A percentile compares a stretch with the other conserved stretches of the same genome.
Conservation (phyloP, 2,797 vertebrate genomes). For the Cossypha niveicapilla region DNA sequence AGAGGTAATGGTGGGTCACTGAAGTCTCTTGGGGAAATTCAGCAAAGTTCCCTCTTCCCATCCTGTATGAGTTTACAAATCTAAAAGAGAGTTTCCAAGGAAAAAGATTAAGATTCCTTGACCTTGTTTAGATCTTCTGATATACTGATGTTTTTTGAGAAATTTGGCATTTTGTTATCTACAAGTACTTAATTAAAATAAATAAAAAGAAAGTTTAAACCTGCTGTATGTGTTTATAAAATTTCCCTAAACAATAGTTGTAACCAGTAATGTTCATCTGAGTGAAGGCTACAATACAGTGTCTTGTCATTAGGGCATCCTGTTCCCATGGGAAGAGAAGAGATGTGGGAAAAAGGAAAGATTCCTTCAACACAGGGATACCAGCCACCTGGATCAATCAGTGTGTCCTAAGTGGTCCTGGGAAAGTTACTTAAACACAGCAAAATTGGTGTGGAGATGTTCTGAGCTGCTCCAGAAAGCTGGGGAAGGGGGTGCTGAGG, state of each 20-base stretch:
- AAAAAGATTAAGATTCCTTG: background rate
- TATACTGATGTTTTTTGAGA: background rate
- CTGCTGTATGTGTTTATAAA: background rate
- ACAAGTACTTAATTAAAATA: background rate
- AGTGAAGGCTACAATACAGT: background rate
- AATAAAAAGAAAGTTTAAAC: background rate
- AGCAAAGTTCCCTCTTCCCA: background rate
- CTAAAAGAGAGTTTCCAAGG: background rate
- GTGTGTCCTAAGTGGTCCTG: background rate
- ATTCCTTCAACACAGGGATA: background rate
- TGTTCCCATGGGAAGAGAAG: conserved; percentile 20
- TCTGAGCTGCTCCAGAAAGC: background rate
- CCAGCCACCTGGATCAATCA: background rate
- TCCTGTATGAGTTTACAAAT: background rate
- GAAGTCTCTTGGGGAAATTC: background rate
- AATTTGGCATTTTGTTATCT: background rate
- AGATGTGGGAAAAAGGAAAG: background rate
- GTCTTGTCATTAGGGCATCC: background rate
- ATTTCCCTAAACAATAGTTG: background rate
- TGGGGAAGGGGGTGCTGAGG: background rate
- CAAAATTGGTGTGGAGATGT: background rate
- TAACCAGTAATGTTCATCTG: background rate
- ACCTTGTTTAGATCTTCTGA: background rate
- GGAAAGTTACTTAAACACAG: background rate
- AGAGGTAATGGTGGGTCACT: background rate